Evolutionary conservation across 2,797 vertebrate species (phyloP).

Genomic region (Graptemys geographica): DNA sequence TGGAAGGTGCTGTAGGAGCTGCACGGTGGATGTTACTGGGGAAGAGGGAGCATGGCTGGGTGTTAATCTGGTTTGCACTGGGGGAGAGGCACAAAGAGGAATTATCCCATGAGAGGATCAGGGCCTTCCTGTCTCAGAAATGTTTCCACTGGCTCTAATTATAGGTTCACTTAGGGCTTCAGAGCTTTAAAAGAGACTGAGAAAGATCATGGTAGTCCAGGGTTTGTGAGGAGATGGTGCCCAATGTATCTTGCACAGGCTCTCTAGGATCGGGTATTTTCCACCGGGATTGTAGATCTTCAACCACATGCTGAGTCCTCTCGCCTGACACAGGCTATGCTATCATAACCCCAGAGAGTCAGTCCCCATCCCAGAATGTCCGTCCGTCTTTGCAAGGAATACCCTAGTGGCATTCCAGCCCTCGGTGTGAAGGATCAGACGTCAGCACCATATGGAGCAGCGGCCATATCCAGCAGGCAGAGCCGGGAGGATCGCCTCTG

Average conservation of each 20-base stretch:
- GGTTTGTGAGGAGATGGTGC: fast-evolving
- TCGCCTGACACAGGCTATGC: not conserved
- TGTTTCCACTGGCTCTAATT: not conserved
- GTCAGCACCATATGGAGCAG: not conserved
- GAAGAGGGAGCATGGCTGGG: not conserved
- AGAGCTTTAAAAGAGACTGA: not conserved
- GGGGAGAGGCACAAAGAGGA: not conserved
- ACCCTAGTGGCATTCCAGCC: not conserved
- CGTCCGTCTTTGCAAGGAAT: not conserved
- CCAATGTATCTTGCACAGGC: not conserved
- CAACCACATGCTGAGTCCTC: not conserved
- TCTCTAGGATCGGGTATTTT: fast-evolving
- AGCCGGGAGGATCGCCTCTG: not conserved
- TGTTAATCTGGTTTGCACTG: not conserved
- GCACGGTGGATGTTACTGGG: not conserved
- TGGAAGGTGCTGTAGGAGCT: not conserved
- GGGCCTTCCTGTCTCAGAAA: not conserved
- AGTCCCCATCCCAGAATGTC: not conserved
- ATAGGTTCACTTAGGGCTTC: not conserved
- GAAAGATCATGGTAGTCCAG: fast-evolving
- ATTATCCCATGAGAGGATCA: fast-evolving
- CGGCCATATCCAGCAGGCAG: not conserved
- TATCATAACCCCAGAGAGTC: not conserved
- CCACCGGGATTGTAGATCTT: not conserved
- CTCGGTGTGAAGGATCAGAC: not conserved